Percentiles rank a stretch among this genome's conserved stretches.
Conservation (phyloP, 2,113 vertebrate genomes). For the Crotalus helleri region DNA sequence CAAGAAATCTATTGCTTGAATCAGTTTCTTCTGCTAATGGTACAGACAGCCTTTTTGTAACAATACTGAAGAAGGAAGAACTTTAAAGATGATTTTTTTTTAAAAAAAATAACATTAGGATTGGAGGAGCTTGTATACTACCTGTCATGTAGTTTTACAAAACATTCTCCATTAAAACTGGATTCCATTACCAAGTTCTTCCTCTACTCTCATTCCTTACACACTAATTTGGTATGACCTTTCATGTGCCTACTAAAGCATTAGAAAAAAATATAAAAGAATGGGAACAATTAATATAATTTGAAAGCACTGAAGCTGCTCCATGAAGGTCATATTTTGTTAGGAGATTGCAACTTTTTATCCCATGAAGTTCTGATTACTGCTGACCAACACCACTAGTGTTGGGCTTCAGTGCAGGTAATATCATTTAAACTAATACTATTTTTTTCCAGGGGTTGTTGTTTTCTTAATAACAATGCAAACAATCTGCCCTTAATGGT, state of each 20-base stretch:
- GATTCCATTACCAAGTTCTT: slow-evolving; percentile 20
- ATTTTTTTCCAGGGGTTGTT: not conserved
- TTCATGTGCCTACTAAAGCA: not conserved
- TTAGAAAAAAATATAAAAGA: slow-evolving; percentile 11
- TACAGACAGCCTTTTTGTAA: slow-evolving; percentile 18
- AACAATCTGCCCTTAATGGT: not conserved
- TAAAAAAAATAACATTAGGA: slow-evolving; percentile 27
- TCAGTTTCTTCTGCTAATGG: not conserved
- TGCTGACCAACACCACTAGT: not conserved
- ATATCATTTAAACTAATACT: not conserved
- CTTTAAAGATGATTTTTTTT: slow-evolving; percentile 23
- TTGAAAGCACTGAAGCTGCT: slow-evolving; percentile 17
- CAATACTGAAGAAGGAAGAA: slow-evolving; percentile 16
- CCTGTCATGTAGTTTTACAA: slow-evolving; percentile 12
- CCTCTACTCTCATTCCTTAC: slow-evolving; percentile 10
- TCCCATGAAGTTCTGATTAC: not conserved
- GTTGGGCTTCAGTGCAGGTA: not conserved
- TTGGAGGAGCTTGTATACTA: not conserved
- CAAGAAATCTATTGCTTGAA: not conserved
- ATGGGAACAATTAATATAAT: not conserved
- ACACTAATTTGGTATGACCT: not conserved
- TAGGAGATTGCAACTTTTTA: slow-evolving; percentile 3
- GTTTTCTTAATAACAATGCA: not conserved
- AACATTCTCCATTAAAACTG: slow-evolving; percentile 9
- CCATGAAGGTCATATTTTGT: slow-evolving; percentile 5